Percentiles rank a stretch among this genome's conserved stretches.
Conservation (phyloP, 2,888 invertebrate genomes). For the Lysandra bellargus region DNA sequence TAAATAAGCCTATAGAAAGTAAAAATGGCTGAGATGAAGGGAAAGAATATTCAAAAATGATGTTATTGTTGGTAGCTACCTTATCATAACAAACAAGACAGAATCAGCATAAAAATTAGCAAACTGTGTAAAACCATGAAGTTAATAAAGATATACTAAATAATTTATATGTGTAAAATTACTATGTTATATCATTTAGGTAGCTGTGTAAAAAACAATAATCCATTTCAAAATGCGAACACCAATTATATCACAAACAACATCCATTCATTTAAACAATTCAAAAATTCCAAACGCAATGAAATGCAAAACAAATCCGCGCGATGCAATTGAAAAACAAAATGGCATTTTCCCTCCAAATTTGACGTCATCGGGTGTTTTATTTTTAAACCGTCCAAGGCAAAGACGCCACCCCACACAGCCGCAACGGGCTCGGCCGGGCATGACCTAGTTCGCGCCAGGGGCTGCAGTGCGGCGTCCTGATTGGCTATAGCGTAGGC, state of each 20-base stretch:
- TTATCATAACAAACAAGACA: too few relatives aligned
- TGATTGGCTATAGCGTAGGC: conserved; percentile 46
- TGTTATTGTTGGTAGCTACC: too few relatives aligned
- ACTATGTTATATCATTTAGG: too few relatives aligned
- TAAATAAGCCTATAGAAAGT: too few relatives aligned
- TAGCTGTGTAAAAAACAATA: not conserved
- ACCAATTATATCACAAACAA: not conserved
- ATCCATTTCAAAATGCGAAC: not conserved
- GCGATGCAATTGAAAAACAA: conserved; percentile 25
- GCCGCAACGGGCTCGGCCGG: conserved; percentile 44
- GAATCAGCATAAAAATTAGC: too few relatives aligned
- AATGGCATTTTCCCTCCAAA: conserved; percentile 30
- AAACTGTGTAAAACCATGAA: too few relatives aligned
- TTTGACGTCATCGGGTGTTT: conserved; percentile 32
- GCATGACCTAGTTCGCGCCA: conserved; percentile 51
- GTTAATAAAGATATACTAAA: too few relatives aligned
- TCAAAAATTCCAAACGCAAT: not conserved
- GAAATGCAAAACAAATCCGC: conserved; percentile 23
- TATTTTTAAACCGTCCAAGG: conserved; percentile 33
- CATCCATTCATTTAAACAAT: not conserved
- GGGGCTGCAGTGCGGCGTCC: conserved; percentile 53
- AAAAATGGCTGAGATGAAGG: too few relatives aligned
- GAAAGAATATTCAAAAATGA: too few relatives aligned
- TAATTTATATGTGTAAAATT: too few relatives aligned
- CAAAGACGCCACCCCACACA: conserved; percentile 36